Percentiles rank a stretch among this genome's conserved stretches.
Conservation (phyloP, 2,113 vertebrate species). For the Heptranchias perlo region DNA sequence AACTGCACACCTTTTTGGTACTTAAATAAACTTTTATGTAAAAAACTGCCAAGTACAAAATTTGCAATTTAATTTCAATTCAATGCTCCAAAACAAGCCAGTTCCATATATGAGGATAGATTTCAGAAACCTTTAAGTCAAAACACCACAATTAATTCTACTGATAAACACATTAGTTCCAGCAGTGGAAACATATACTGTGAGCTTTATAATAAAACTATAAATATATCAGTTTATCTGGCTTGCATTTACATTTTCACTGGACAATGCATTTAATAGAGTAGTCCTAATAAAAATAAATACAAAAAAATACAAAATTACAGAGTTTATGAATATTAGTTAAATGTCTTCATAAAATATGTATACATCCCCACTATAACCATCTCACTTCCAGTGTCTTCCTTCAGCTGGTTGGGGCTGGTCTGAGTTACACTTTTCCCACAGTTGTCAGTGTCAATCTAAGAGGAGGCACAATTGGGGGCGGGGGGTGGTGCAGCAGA, state of each 20-base stretch:
- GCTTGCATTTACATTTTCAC: background rate
- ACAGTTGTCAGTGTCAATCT: background rate
- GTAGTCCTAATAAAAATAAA: background rate
- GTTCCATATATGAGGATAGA: background rate
- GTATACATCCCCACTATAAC: background rate
- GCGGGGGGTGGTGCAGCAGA: no score
- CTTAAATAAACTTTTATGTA: background rate
- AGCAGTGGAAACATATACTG: background rate
- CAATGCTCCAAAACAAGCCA: background rate
- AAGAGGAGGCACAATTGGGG: background rate
- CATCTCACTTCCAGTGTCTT: background rate
- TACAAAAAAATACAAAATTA: background rate
- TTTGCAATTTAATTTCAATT: background rate
- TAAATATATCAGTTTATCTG: background rate
- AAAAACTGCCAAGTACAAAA: conserved; percentile 8
- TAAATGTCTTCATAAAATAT: background rate
- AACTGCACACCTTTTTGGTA: background rate
- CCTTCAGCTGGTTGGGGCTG: background rate
- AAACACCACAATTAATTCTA: background rate
- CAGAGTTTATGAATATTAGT: background rate
- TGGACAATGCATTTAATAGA: background rate
- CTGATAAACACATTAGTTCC: no score
- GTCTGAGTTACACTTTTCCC: background rate
- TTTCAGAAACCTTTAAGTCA: background rate
- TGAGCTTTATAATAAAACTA: background rate